Percentiles rank a stretch among this genome's conserved stretches.
phyloP scores from a whole-genome alignment of 92 coral and sea anemone genomes.

The Phenganax stokvisi region DNA sequence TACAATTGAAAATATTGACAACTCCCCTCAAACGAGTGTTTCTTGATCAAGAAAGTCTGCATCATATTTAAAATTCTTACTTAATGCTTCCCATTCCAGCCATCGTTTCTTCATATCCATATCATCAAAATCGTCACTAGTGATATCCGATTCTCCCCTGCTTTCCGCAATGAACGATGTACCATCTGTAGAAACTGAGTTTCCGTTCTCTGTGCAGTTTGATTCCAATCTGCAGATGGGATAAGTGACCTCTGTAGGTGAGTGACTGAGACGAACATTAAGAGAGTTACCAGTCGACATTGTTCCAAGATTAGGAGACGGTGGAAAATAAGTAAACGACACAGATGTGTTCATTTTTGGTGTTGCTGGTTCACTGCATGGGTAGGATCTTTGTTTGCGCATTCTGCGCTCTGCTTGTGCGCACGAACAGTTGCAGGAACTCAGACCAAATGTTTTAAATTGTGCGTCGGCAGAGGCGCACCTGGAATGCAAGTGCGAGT shows the following conservation, averaged over 20 bases:
- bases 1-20: background rate
- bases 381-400: constrained; percentile 25
- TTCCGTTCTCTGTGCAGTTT: background rate
- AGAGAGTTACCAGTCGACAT: constrained; percentile 29
- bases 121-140: constrained; percentile 34
- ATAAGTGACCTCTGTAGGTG: background rate
- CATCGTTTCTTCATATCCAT: constrained; percentile 27
- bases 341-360: constrained; percentile 24
- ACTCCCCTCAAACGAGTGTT: constrained; percentile 16
- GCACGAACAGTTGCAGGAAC: background rate
- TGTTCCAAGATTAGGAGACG: constrained; percentile 1
- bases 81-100: constrained; percentile 40
- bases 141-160: constrained; percentile 28
- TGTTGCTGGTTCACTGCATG: constrained; percentile 25
- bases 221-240: background rate
- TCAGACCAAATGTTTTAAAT: constrained; percentile 29
- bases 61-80: constrained; percentile 14
- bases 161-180: constrained; percentile 31
- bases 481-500: background rate
- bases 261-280: constrained; percentile 22
- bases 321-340: constrained; percentile 30
- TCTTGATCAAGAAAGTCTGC: constrained; percentile 36
- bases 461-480: constrained; percentile 36
- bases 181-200: constrained; percentile 13
- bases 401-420: constrained; percentile 11